Evolutionary conservation across 2,797 vertebrate species (phyloP).

Genomic region (Lophotriccus pileatus): DNA sequence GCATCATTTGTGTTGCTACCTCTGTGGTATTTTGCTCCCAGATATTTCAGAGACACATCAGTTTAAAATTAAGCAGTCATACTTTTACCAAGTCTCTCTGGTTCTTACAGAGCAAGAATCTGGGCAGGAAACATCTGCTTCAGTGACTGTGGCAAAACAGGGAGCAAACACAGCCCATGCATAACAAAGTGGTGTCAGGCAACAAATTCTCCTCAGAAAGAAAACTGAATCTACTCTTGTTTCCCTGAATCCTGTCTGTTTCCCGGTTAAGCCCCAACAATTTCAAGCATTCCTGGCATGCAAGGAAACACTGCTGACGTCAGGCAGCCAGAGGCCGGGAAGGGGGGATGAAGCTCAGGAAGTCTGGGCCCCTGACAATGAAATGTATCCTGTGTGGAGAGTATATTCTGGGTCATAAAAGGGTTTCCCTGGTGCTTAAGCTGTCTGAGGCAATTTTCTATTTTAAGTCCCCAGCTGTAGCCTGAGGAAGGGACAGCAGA

Average conservation of each 20-base stretch:
- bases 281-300: slow-evolving; percentile 49
- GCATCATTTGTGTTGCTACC: not conserved
- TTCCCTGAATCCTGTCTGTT: slow-evolving; percentile 5
- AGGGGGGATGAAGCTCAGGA: slow-evolving; percentile 1
- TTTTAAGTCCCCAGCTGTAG: slow-evolving; percentile 25
- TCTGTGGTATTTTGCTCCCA: not conserved
- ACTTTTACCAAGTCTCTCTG: not conserved
- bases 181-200: not conserved
- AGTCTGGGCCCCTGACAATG: not conserved
- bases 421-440: slow-evolving; percentile 6
- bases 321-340: not conserved
- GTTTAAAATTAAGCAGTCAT: not conserved
- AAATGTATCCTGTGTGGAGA: not conserved
- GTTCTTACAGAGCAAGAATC: not conserved
- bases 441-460: slow-evolving; percentile 36
- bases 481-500: slow-evolving; percentile 18
- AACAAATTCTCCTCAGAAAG: not conserved
- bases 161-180: not conserved
- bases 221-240: not conserved
- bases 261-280: not conserved
- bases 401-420: slow-evolving; percentile 3
- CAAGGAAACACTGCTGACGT: slow-evolving; percentile 41
- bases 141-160: not conserved
- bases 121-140: slow-evolving; percentile 38
- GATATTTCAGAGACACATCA: not conserved